phyloP scores from a whole-genome alignment of 2,113 vertebrate species.

The Lophotis ruficrista region DNA sequence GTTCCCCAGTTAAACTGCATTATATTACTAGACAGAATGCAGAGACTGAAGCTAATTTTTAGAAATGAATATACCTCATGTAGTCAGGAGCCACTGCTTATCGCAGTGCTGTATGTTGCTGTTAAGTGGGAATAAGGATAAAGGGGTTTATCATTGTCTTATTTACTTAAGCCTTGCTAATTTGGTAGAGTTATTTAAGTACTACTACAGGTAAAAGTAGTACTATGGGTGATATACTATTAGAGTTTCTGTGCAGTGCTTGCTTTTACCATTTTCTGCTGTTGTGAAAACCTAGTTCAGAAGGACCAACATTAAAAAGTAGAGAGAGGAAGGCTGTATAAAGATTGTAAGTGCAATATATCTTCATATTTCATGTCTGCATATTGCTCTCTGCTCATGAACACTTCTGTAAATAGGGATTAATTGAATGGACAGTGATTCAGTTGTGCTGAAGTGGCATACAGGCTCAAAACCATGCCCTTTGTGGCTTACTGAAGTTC shows the following conservation, averaged over 20 bases:
- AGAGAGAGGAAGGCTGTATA: neutral
- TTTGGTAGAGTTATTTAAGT: neutral
- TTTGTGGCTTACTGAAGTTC: neutral
- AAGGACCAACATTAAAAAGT: neutral
- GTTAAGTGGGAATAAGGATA: neutral
- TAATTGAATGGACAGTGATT: neutral
- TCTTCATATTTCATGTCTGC: neutral
- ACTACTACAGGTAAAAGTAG: neutral
- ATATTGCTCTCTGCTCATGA: neutral
- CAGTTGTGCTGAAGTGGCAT: neutral
- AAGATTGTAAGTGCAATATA: neutral
- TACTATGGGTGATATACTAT: neutral
- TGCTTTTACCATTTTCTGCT: neutral
- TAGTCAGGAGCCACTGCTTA: neutral
- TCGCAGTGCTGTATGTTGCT: fast-evolving
- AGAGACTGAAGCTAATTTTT: neutral
- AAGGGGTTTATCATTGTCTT: neutral
- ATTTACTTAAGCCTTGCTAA: neutral
- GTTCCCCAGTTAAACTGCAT: neutral
- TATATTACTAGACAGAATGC: neutral
- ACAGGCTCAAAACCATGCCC: neutral
- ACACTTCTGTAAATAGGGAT: neutral
- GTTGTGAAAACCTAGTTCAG: neutral
- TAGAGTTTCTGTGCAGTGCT: neutral
- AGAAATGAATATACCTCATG: neutral